Evolutionary conservation across 2,888 invertebrate genomes (phyloP), one percentile per base, ranked within the genome.

Genomic region (Netelia melanura): DNA sequence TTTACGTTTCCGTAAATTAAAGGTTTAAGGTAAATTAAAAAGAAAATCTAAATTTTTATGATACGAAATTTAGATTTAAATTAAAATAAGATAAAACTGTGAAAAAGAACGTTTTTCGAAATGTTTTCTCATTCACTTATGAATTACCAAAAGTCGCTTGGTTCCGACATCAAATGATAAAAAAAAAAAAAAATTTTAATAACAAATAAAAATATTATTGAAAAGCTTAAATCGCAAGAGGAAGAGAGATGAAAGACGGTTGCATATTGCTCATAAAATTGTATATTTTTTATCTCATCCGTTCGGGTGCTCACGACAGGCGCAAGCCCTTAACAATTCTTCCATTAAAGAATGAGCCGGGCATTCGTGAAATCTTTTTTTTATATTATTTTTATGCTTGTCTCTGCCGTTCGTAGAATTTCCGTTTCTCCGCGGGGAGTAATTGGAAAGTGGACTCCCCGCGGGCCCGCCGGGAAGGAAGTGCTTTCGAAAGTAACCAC

Each of bases 401-500:
- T 77, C 43, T 25, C 23, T 68, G n/a, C 25, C n/a, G 14, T 52
- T 52, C 58, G 61, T 72, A 67, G 61, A 83, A 77, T 77, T 67
- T 62, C 43, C 67, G 71, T 58, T 54, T 79, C 79, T 74, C 83
- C 48, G 62, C 10, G 56, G 75, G 64, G 70, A 75, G 64, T 75
- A 70, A 79, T 79, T 70, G 54, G 71, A 62, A 70, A 75, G 48
- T 48, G 25, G 54, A 70, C 23, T n/a, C 75, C 48, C 70, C 11
- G 9, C 9, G 62, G 72, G 38, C 44, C 52, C 25, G 23, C n/a
- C 58, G 23, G 79, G 52, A 79, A 82, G 77, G 65, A 77, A 74
- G 78, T 68, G 52, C 62, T 83, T 83, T 61, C 78, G 48, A 25
- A 77, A 71, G 72, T 77, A 72, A 72, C 67, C 71, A 77, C 72